Evolutionary conservation across 2,888 invertebrate genomes (phyloP).

Genomic region (Thereva unica): DNA sequence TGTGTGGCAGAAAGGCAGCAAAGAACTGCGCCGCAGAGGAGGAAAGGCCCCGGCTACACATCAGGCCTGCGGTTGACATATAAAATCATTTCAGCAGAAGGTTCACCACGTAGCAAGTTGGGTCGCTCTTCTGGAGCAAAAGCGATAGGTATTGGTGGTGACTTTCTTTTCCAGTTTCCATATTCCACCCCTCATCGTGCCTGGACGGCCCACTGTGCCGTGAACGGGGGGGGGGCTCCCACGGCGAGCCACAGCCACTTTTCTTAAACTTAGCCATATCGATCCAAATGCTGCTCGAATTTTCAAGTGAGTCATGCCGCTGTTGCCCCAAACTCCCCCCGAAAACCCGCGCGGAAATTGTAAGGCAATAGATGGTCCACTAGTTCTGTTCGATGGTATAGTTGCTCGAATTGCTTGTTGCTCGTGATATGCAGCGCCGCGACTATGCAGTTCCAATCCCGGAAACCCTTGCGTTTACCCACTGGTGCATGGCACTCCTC

Average conservation of each 20-base stretch:
- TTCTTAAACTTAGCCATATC: conserved; percentile 19
- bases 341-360: background rate
- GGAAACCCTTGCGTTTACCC: too few species aligned
- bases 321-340: background rate
- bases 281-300: conserved; percentile 11
- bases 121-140: background rate
- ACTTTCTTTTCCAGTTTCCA: conserved; percentile 10
- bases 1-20: conserved; percentile 5
- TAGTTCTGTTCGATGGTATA: too few species aligned
- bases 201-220: background rate
- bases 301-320: conserved; percentile 26
- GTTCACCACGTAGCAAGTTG: conserved; percentile 6
- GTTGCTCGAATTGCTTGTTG: too few species aligned
- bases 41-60: conserved; percentile 1
- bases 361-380: background rate
- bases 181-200: background rate
- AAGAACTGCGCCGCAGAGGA: conserved; percentile 10
- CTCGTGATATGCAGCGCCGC: too few species aligned
- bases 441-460: too few species aligned
- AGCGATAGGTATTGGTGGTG: background rate
- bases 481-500: too few species aligned
- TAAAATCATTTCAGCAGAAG: conserved; percentile 23
- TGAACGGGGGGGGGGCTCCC: background rate
- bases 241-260: background rate
- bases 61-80: conserved; percentile 22